Evolutionary conservation across 1,140 invertebrate species (phyloP).

Genomic region (Solen grandis): DNA sequence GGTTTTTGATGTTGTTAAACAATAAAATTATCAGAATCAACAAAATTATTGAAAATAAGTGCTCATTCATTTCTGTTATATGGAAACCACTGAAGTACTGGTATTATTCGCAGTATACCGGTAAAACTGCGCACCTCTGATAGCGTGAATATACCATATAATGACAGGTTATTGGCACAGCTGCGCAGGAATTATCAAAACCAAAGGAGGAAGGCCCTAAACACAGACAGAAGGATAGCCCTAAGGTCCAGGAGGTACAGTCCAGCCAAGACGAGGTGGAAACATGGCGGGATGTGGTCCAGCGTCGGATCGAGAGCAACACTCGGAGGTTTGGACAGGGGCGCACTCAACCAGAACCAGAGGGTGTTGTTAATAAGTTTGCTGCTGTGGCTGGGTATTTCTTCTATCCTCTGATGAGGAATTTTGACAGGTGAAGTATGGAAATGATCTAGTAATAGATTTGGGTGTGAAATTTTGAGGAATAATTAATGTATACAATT

Average conservation of each 20-base stretch:
- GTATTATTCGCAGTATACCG: no score
- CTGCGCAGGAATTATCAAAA: conserved; percentile 86
- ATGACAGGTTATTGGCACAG: conserved; percentile 79
- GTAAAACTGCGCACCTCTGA: no score
- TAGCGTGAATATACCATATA: no score
- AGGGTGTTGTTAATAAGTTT: conserved; percentile 85
- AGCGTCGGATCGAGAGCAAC: conserved; percentile 77
- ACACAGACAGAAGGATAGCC: no score
- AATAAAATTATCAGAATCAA: no score
- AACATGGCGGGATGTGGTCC: conserved; percentile 77
- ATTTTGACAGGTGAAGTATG: conserved; percentile 81
- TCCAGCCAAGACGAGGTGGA: conserved; percentile 36
- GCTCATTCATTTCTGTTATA: no score
- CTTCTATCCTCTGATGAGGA: conserved; percentile 91
- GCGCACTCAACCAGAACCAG: conserved; percentile 49
- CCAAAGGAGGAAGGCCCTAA: conserved; percentile 58
- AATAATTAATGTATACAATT: no score
- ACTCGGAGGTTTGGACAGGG: conserved; percentile 76
- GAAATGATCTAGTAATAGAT: no score
- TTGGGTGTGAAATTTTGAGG: no score
- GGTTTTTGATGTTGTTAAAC: no score
- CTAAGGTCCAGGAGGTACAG: conserved; percentile 42
- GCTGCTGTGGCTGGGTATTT: conserved; percentile 88
- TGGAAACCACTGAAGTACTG: no score
- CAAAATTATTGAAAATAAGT: no score